These are phyloP conservation scores for Baronia brevicornis DNA, from an alignment of 2,888 invertebrate species.

Conservation along the genomic window DNA sequence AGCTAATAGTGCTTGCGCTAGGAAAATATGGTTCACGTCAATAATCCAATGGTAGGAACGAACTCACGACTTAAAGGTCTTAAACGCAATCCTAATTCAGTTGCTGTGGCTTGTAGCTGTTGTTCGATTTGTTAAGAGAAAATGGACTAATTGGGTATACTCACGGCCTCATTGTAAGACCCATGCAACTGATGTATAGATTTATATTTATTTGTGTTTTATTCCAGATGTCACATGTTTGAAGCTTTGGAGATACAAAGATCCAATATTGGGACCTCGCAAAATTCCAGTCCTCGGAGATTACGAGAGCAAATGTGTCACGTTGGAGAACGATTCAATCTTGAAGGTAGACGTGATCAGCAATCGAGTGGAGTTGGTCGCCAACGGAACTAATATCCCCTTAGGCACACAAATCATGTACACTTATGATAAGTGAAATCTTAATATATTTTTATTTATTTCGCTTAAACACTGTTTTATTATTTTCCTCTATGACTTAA, in stretches of 20 bases:
- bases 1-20: too few species aligned
- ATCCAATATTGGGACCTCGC: conserved; percentile 84
- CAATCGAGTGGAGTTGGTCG: conserved; percentile 55
- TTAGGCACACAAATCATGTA: conserved; percentile 74
- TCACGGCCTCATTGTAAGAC: too few species aligned
- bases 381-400: conserved; percentile 56
- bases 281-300: conserved; percentile 82
- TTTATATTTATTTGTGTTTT: conserved; percentile 22
- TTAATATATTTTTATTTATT: conserved; percentile 27
- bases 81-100: too few species aligned
- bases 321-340: conserved; percentile 63
- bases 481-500: too few species aligned
- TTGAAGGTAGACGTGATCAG: conserved; percentile 65
- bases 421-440: conserved; percentile 53
- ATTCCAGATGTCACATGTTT: conserved; percentile 77
- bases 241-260: conserved; percentile 84
- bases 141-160: too few species aligned
- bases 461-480: conserved; percentile 25
- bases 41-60: too few species aligned
- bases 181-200: too few species aligned
- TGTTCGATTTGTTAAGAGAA: too few species aligned
- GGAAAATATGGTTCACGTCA: too few species aligned
- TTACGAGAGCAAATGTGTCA: conserved; percentile 77
- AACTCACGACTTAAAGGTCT: too few species aligned
- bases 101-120: too few species aligned